Evolutionary conservation across 2,888 invertebrate species (phyloP).

Genomic region (Andricus quercusramuli): DNA sequence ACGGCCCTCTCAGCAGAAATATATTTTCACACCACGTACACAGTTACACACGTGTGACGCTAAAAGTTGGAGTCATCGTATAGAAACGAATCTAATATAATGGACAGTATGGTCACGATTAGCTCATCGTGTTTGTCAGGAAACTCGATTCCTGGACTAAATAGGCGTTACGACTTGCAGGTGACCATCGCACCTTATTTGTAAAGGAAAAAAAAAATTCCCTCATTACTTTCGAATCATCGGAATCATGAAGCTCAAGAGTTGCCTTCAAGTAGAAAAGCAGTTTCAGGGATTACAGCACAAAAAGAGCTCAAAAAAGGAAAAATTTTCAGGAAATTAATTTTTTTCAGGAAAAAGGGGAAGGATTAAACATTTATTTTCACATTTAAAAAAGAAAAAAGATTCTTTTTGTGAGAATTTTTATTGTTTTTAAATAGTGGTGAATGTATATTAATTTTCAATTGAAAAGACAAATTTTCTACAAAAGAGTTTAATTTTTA

Average conservation of each 20-base stretch:
- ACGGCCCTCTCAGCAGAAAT: constrained; percentile 24
- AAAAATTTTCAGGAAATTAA: background rate
- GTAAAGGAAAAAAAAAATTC: constrained; percentile 10
- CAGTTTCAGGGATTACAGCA: background rate
- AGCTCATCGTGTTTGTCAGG: constrained; percentile 31
- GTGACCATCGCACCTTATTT: constrained; percentile 28
- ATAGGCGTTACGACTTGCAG: constrained; percentile 31
- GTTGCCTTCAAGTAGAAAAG: background rate
- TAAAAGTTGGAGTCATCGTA: constrained; percentile 27
- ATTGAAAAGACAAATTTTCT: no score
- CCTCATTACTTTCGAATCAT: constrained; percentile 29
- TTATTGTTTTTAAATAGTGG: no score
- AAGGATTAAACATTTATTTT: no score
- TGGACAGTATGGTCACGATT: constrained; percentile 21
- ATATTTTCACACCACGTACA: constrained; percentile 27
- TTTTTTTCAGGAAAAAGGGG: no score
- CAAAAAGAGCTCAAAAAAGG: no score
- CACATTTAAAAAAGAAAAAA: no score
- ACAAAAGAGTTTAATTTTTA: no score
- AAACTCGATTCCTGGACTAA: constrained; percentile 30
- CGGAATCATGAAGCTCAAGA: background rate
- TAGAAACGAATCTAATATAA: background rate
- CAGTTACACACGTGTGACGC: constrained; percentile 6
- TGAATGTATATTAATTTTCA: no score
- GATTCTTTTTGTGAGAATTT: no score